phyloP scores from a whole-genome alignment of 2,113 vertebrate genomes.

The Chamaetylas fuelleborni region DNA sequence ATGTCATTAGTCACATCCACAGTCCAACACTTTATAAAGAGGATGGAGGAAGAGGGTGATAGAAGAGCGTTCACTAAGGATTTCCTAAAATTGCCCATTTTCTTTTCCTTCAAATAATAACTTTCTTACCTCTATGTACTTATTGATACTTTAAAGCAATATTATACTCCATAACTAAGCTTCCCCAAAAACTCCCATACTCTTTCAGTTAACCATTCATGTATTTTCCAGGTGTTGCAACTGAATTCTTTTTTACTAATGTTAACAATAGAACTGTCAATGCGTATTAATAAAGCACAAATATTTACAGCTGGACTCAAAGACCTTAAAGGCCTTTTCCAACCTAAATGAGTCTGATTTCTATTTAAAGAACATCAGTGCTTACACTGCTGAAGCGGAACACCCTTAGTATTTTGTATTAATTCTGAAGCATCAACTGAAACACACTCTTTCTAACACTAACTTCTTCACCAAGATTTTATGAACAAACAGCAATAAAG shows the following conservation, averaged over 20 bases:
- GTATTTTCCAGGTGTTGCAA: not conserved
- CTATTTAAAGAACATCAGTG: not conserved
- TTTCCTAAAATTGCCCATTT: not conserved
- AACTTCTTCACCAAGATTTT: not conserved
- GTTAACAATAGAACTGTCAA: not conserved
- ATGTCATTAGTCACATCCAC: not conserved
- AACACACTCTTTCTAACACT: not conserved
- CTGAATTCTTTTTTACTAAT: not conserved
- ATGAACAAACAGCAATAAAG: not conserved
- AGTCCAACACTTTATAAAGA: not conserved
- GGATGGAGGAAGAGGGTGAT: not conserved
- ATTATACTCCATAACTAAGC: not conserved
- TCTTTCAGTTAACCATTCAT: not conserved
- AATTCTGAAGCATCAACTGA: not conserved
- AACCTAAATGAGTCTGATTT: not conserved
- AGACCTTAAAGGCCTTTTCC: not conserved
- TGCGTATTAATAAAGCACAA: not conserved
- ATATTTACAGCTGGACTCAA: accelerated
- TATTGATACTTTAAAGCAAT: not conserved
- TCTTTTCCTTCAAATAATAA: not conserved
- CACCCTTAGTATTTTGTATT: not conserved
- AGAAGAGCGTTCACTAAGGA: not conserved
- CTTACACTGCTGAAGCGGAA: not conserved
- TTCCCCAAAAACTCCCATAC: not conserved
- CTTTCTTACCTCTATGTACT: not conserved